Percentiles rank a stretch among this genome's conserved stretches.
Conservation (phyloP, 2,888 invertebrate species). For the Tetanocera ferruginea region DNA sequence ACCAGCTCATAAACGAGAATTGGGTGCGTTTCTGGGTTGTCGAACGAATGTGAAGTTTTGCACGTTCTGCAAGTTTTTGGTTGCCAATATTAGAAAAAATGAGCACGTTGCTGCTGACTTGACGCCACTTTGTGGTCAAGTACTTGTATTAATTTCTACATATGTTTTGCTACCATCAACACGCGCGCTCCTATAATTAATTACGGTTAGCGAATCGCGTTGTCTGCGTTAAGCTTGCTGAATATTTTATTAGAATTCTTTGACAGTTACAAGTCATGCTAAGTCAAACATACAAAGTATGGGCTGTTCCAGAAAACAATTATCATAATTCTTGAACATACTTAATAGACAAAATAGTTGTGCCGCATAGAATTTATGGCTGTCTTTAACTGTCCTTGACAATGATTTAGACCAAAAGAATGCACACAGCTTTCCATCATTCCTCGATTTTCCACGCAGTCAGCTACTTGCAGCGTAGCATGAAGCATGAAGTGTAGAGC, state of each 20-base stretch:
- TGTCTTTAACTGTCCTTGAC: constrained; percentile 50
- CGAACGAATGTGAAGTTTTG: constrained; percentile 1
- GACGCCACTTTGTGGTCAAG: not conserved
- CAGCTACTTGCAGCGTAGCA: not conserved
- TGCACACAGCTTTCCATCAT: constrained; percentile 29
- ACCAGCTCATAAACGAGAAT: not conserved
- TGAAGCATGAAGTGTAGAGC: constrained; percentile 10
- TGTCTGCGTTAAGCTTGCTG: too few relatives aligned
- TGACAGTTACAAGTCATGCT: too few relatives aligned
- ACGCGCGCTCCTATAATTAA: not conserved
- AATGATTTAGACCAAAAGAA: constrained; percentile 48
- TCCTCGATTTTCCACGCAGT: constrained; percentile 1
- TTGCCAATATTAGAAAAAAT: not conserved
- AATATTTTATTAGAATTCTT: too few relatives aligned
- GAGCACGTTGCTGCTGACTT: not conserved
- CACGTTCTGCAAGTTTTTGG: not conserved
- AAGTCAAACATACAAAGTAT: too few relatives aligned
- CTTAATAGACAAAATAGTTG: constrained; percentile 1
- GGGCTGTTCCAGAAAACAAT: too few relatives aligned
- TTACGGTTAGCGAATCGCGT: not conserved
- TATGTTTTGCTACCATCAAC: not conserved
- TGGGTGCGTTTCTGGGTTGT: constrained; percentile 20
- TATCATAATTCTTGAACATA: not conserved
- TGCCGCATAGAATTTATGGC: constrained; percentile 19
- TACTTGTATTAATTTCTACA: not conserved